These are phyloP conservation scores for Cyrtodaria siliqua DNA, from an alignment of 2,888 invertebrate genomes.

Conservation along the genomic window DNA sequence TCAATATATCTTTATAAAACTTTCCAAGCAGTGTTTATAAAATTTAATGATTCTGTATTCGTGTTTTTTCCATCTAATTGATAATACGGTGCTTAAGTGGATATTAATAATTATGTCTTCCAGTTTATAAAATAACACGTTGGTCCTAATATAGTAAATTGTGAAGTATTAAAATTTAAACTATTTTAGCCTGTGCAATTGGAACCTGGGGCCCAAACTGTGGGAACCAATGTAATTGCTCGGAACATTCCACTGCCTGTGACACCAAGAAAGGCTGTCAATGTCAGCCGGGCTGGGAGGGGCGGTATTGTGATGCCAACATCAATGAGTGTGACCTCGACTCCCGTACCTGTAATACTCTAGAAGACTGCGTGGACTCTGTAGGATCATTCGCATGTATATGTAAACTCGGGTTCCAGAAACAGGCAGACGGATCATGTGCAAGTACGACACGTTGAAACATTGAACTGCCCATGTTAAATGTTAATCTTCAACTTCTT, in stretches of 20 bases:
- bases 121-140: not conserved
- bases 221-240: slow-evolving; percentile 21
- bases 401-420: slow-evolving; percentile 55
- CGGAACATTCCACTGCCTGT: slow-evolving; percentile 25
- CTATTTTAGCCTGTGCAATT: slow-evolving; percentile 27
- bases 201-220: slow-evolving; percentile 44
- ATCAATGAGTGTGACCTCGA: slow-evolving; percentile 50
- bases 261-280: slow-evolving; percentile 32
- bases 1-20: no score
- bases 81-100: no score
- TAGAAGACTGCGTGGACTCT: slow-evolving; percentile 52
- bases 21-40: no score
- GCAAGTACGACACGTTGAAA: slow-evolving; percentile 30
- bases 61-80: no score
- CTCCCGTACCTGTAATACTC: slow-evolving; percentile 10
- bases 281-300: slow-evolving; percentile 45
- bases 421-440: slow-evolving; percentile 32
- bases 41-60: no score
- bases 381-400: slow-evolving; percentile 53
- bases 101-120: no score
- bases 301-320: slow-evolving; percentile 28
- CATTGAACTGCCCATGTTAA: not conserved
- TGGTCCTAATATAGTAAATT: not conserved
- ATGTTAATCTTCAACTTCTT: no score
- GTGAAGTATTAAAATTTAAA: not conserved